Conservation (phyloP, 92 coral and sea anemone species). For the Zoanthus gigantus region DNA sequence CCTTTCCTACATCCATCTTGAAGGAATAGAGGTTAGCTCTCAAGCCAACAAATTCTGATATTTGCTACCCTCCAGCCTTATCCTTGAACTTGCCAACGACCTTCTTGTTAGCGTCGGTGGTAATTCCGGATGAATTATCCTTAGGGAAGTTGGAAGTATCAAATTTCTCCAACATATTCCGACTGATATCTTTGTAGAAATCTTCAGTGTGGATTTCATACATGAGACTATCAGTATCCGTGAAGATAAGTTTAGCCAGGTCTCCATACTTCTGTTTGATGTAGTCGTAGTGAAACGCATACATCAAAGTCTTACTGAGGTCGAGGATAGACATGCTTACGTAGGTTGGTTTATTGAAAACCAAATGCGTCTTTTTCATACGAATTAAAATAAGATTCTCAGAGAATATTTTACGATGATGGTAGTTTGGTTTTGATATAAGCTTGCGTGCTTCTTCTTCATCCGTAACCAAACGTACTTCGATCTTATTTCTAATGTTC, state of each 20-base stretch:
- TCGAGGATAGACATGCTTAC: not conserved
- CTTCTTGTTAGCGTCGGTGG: not conserved
- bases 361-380: not conserved
- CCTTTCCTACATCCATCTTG: not conserved
- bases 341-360: not conserved
- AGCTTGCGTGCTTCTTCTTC: too few species aligned
- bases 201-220: too few species aligned
- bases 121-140: not conserved
- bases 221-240: not conserved
- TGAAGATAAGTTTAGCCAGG: not conserved
- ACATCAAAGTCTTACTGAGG: too few species aligned
- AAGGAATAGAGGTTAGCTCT: constrained; percentile 14
- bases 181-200: not conserved
- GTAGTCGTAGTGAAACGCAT: not conserved
- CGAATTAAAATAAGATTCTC: too few species aligned
- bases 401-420: too few species aligned
- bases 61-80: not conserved
- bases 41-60: constrained; percentile 11
- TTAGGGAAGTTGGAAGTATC: not conserved
- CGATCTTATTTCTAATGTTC: too few species aligned
- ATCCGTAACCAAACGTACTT: too few species aligned
- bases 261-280: not conserved
- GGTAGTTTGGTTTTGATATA: too few species aligned
- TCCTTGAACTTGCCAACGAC: constrained; percentile 28
- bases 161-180: not conserved